phyloP scores from a whole-genome alignment of 2,797 vertebrate genomes.

The Mareca strepera region DNA sequence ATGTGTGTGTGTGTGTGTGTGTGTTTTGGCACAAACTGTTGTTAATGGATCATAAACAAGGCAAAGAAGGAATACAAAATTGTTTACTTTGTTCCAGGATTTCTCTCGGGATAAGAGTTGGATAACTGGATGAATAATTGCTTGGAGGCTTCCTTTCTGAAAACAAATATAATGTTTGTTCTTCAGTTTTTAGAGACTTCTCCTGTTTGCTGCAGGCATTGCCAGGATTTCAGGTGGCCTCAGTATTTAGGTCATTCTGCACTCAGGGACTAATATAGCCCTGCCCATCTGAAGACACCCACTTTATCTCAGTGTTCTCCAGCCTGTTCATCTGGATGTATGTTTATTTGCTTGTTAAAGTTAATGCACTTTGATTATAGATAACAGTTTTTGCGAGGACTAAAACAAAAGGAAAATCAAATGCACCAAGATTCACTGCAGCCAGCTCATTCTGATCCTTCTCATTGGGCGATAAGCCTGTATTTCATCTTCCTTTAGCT shows the following conservation, averaged over 20 bases:
- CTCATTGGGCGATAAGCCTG: not conserved
- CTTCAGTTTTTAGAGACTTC: not conserved
- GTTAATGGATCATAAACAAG: not conserved
- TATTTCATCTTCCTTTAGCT: not conserved
- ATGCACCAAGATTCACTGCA: not conserved
- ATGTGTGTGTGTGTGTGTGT: too few relatives aligned
- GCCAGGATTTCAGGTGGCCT: accelerated
- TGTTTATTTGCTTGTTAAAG: not conserved
- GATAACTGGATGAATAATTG: not conserved
- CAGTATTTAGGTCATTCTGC: accelerated
- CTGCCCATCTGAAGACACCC: not conserved
- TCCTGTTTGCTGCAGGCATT: not conserved
- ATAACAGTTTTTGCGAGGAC: not conserved
- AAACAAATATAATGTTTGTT: not conserved
- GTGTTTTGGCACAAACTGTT: not conserved
- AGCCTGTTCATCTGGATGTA: not conserved
- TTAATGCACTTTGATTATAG: not conserved
- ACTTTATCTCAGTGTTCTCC: not conserved
- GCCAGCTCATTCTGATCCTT: not conserved
- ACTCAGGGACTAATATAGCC: not conserved
- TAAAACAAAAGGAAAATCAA: not conserved
- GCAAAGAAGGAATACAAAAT: accelerated
- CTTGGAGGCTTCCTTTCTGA: not conserved
- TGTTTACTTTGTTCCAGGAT: not conserved
- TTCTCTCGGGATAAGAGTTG: not conserved